phyloP scores from a whole-genome alignment of 1,140 invertebrate species.

The Nasonia longicornis region DNA sequence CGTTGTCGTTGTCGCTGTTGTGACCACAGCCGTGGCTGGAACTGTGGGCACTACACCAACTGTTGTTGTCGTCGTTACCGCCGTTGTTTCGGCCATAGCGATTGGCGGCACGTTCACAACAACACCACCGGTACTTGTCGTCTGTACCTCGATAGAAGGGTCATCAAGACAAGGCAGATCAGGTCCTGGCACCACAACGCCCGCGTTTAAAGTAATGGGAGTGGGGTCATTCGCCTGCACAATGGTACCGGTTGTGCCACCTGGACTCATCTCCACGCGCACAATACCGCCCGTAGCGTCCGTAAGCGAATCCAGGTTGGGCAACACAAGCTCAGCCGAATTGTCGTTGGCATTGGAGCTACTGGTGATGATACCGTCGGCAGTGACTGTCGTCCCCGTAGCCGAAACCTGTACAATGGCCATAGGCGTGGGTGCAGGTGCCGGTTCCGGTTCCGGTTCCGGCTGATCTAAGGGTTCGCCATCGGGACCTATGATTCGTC shows the following conservation, averaged over 20 bases:
- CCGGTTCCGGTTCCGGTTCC: conserved; percentile 51
- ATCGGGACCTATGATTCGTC: conserved; percentile 77
- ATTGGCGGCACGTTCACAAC: conserved; percentile 26
- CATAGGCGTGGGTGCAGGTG: conserved; percentile 39
- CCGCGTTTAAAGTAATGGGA: conserved; percentile 48
- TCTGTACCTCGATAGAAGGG: conserved; percentile 33
- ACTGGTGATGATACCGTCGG: conserved; percentile 23
- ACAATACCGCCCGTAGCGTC: conserved; percentile 75
- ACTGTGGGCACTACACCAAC: conserved; percentile 45
- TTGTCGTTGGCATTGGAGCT: conserved; percentile 22
- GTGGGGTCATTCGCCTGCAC: conserved; percentile 64
- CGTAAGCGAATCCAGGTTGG: conserved; percentile 61
- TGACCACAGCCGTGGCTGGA: conserved; percentile 12
- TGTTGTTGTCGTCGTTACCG: conserved; percentile 9
- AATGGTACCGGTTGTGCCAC: conserved; percentile 75
- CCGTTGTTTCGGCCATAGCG: background rate
- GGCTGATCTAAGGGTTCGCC: conserved; percentile 72
- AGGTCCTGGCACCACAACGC: conserved; percentile 65
- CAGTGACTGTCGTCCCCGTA: conserved; percentile 35
- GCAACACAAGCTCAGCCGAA: conserved; percentile 59
- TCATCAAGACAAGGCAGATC: conserved; percentile 67
- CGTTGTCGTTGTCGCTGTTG: conserved; percentile 25
- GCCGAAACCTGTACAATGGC: conserved; percentile 45
- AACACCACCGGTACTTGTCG: background rate
- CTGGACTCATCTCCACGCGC: conserved; percentile 77